Conservation (phyloP, 2,797 vertebrate genomes). For the Betta splendens region DNA sequence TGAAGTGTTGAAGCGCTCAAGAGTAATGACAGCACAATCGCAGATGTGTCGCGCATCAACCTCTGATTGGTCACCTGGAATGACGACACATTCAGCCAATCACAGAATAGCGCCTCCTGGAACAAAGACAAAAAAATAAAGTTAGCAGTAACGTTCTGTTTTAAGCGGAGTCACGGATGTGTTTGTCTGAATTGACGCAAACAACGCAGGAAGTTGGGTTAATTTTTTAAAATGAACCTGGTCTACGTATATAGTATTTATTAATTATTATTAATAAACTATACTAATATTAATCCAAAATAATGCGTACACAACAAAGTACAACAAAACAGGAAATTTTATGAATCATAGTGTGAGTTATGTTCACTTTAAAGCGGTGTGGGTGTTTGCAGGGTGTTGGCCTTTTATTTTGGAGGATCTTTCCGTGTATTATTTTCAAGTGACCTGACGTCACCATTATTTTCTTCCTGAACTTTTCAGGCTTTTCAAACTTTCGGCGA, state of each 20-base stretch:
- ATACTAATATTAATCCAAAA: too few species aligned
- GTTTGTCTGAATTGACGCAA: accelerated
- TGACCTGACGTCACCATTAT: constrained; percentile 5
- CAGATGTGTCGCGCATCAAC: neutral
- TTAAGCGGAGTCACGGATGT: neutral
- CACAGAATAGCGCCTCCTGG: neutral
- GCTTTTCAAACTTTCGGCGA: neutral
- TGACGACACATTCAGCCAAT: neutral
- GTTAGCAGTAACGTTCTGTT: neutral
- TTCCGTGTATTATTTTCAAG: accelerated
- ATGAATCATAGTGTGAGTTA: too few species aligned
- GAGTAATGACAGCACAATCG: neutral
- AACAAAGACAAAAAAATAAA: neutral
- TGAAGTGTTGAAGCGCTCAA: neutral
- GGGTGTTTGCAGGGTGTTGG: accelerated
- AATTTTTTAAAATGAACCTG: constrained; percentile 2
- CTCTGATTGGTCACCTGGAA: constrained; percentile 28
- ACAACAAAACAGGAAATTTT: too few species aligned
- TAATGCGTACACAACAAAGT: neutral
- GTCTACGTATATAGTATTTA: accelerated
- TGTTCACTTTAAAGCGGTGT: neutral
- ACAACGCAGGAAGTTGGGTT: neutral
- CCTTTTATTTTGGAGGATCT: constrained; percentile 35
- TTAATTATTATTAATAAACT: too few species aligned
- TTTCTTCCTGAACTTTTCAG: constrained; percentile 50